Conservation (phyloP, 53 echinoderm and acorn worm genomes). For the Astropecten irregularis region DNA sequence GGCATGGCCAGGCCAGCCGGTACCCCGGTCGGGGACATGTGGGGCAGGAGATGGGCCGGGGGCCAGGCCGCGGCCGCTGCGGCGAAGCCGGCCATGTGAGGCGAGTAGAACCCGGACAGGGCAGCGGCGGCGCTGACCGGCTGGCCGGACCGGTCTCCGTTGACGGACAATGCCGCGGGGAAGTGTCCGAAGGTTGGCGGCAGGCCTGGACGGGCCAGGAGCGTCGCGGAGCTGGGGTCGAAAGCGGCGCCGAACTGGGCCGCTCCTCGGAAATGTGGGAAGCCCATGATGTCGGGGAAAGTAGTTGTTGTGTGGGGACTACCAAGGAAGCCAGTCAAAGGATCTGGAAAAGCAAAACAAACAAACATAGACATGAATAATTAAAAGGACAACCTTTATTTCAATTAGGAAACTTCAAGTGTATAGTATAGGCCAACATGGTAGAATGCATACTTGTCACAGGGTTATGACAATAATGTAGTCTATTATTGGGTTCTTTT, state of each 20-base stretch:
- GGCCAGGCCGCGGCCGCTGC: slow-evolving; percentile 45
- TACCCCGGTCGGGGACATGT: slow-evolving; percentile 36
- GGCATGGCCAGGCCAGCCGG: slow-evolving; percentile 23
- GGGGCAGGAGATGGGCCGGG: slow-evolving; percentile 48
- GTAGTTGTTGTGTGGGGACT: slow-evolving; percentile 35
- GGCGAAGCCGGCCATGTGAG: slow-evolving; percentile 43
- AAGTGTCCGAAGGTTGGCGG: slow-evolving; percentile 62
- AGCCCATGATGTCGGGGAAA: slow-evolving; percentile 53
- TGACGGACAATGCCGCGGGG: neutral
- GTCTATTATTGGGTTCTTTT: no score
- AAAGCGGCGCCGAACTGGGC: slow-evolving; percentile 36
- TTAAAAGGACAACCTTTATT: no score
- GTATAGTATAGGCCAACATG: no score
- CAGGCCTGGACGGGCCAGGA: slow-evolving; percentile 49
- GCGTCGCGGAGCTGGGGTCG: slow-evolving; percentile 22
- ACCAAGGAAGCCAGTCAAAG: slow-evolving; percentile 46
- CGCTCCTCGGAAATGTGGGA: slow-evolving; percentile 57
- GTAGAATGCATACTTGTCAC: no score
- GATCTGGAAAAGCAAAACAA: slow-evolving; percentile 19
- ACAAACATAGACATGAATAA: slow-evolving; percentile 7
- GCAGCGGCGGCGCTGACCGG: slow-evolving; percentile 26
- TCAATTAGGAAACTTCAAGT: no score
- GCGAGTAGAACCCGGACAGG: slow-evolving; percentile 58
- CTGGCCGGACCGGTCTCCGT: slow-evolving; percentile 13
- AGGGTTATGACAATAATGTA: no score